Conservation (phyloP, 2,113 vertebrate genomes). For the Pomatorhinus ruficollis region DNA sequence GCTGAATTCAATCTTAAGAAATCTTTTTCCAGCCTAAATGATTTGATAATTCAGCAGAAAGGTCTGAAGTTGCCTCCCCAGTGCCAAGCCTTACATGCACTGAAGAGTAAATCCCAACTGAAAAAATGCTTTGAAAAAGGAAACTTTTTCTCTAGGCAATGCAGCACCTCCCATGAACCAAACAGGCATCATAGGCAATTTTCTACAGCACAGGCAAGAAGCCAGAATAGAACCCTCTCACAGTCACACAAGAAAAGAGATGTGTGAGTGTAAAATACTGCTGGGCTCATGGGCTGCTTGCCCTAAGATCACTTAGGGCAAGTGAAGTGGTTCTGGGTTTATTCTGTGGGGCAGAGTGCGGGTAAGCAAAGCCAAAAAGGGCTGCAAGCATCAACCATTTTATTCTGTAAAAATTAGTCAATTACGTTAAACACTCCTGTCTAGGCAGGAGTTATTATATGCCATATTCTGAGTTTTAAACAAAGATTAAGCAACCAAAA, state of each 20-base stretch:
- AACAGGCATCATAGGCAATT: neutral
- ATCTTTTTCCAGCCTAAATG: neutral
- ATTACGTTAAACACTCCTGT: neutral
- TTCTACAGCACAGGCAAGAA: neutral
- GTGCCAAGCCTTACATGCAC: neutral
- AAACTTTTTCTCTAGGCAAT: neutral
- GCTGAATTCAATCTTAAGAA: neutral
- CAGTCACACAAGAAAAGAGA: neutral
- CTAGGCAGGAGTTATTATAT: neutral
- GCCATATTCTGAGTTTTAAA: neutral
- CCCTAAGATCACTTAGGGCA: neutral
- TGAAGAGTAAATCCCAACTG: neutral
- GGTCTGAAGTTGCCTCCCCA: neutral
- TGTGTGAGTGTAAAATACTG: neutral
- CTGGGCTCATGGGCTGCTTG: neutral
- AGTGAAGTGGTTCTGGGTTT: neutral
- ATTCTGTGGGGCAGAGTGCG: neutral
- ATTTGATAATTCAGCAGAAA: neutral
- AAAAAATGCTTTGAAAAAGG: neutral
- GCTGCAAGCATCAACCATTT: neutral
- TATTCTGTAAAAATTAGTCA: neutral
- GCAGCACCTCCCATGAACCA: neutral
- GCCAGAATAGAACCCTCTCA: neutral
- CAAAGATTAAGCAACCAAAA: neutral
- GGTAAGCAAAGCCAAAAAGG: neutral